Evolutionary conservation across 1,140 invertebrate genomes (phyloP), one percentile per base, ranked within the genome.

Genomic region (Marisa cornuarietis): DNA sequence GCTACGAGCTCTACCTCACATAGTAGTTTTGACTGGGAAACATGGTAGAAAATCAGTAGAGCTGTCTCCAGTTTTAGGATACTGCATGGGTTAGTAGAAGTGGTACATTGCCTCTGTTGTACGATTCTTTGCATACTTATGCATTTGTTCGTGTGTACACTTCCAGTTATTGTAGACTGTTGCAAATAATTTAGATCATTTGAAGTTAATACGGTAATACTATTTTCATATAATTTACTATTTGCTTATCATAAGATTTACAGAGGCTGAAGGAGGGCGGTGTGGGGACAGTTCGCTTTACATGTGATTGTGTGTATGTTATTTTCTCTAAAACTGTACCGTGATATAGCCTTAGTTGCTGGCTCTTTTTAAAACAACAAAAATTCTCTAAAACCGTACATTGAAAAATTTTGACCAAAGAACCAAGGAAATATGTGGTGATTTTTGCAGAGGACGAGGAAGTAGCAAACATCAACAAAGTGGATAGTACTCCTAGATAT

Each of bases 1-100:
- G 31, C 90, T 95, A 9, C 92, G 93, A 84, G 91, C 92, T 16
- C 88, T 94, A 26, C 91, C 93, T 49, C 93, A 94, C 82, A 92
- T 94, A 22, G 92, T 94, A 16, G 79, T 80, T 14, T 78, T 92
- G 4, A 85, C 87, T 42, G 92, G 91, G 4, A 87, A 86, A 78
- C 85, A 86, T 22, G 78, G 82, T 7, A 85, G 86, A 51, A 87
- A 84, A 73, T 83, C 82, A 24, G 79, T 91, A 20, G 77, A 83
- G 18, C 81, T 91, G 13, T 81, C 83, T 16, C 71, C 58, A 18
- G 51, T 65, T 10, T 49, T 79, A 4, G 51, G 71, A 5, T 24
- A 31, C 51, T 22, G 61, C 20, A 76, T 42, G 42, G 61, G 74
- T 76, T 13, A 76, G 72, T n/a, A 52, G 22, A 18, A 51, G 69